Base-by-base conservation (phyloP, 2,113 vertebrate genomes). In the Bubo scandiacus region DNA sequence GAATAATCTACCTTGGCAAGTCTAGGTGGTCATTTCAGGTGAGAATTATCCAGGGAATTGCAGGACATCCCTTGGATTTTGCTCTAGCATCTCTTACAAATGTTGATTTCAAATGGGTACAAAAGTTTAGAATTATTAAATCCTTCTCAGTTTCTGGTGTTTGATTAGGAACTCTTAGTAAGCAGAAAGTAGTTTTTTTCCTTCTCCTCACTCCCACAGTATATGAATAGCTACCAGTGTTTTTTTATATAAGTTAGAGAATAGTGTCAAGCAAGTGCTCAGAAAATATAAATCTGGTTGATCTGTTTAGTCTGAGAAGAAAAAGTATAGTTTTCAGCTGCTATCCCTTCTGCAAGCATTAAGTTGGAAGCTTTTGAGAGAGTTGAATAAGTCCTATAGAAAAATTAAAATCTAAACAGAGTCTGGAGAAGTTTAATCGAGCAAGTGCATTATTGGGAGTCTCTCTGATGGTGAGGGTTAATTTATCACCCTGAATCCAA, bases 401-500 rank as follows among this genome's bases (percentile, higher is more conserved):
- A 94, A 97, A 97, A 97, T 96, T 94, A 95, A 97, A 97, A 96
- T 87, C 80, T 96, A 83, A 94, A 92, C 55, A n/a, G 91, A 93
- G 92, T 95, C 90, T 96, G 94, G 87, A 94, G 94, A 92, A 94
- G 74, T 93, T 94, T 95, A 97, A 96, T 97, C 26, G 62, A 96
- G 91, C 80, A 97, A 96, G 81, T 85, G 88, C 94, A 80, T 97
- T 96, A 97, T 38, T 95, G 65, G 73, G 95, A 52, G 84, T 94
- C 78, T 97, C 89, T 96, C 90, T 92, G 91, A 93, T 0, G 5
- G 92, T 82, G 96, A 97, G 95, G 97, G 96, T 97, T 98, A 98
- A 98, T 98, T 97, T 98, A 98, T 98, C 97, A 98, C 94, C 81
- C 20, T 21, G 92, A 97, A 97, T 97, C 97, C 97, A 98, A 97